Evolutionary conservation across 2,797 vertebrate species (phyloP).

Genomic region (Pantherophis alleghaniensis): DNA sequence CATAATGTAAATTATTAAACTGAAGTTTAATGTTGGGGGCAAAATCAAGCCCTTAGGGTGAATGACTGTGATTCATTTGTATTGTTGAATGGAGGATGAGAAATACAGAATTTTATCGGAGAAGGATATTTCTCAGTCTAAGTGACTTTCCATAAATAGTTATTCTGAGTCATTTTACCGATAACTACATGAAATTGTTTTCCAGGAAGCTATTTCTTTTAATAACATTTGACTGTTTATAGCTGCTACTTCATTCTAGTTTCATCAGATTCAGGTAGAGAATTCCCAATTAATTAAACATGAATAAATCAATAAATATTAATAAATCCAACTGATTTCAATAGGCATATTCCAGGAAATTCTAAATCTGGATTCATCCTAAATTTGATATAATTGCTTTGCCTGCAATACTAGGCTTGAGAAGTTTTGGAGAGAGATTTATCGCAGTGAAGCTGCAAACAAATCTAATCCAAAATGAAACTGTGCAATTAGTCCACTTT

Average conservation of each 20-base stretch:
- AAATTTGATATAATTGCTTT: neutral
- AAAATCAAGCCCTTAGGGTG: neutral
- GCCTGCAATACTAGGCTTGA: neutral
- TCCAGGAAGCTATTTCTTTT: neutral
- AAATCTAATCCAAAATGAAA: too few relatives aligned
- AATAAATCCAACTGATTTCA: too few relatives aligned
- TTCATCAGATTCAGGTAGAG: too few relatives aligned
- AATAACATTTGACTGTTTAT: neutral
- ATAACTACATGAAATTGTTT: neutral
- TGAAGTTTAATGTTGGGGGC: neutral
- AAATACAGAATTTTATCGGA: neutral
- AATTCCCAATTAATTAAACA: too few relatives aligned
- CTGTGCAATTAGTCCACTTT: too few relatives aligned
- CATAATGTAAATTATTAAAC: neutral
- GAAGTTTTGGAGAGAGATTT: neutral
- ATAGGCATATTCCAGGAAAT: too few relatives aligned
- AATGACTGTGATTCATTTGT: slow-evolving; percentile 16
- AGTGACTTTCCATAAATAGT: neutral
- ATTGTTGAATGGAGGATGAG: neutral
- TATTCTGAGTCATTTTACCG: fast-evolving
- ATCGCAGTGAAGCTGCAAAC: neutral
- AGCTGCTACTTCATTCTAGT: too few relatives aligned
- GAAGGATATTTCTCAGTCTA: neutral
- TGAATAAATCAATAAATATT: too few relatives aligned
- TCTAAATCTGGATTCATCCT: too few relatives aligned